Evolutionary conservation across 2,797 vertebrate genomes (phyloP).

Genomic region (Falco rusticolus): DNA sequence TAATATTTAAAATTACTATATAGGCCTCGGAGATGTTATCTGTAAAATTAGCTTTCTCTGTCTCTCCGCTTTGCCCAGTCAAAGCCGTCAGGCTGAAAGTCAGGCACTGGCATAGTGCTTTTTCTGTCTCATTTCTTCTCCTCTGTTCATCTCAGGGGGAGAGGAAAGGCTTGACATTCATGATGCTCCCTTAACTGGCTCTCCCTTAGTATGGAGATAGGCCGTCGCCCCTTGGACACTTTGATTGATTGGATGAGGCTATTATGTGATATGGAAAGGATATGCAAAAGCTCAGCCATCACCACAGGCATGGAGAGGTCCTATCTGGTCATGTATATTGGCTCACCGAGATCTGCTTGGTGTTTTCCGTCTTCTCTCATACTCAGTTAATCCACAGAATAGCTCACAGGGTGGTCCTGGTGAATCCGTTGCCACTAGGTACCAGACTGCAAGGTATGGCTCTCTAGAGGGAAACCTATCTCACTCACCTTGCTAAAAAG

Average conservation of each 20-base stretch:
- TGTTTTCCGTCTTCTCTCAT: not conserved
- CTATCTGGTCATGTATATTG: not conserved
- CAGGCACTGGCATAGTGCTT: not conserved
- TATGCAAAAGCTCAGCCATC: not conserved
- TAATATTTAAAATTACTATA: constrained; percentile 15
- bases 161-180: constrained; percentile 44
- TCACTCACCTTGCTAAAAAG: not conserved
- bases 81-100: constrained; percentile 31
- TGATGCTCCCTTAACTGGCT: constrained; percentile 39
- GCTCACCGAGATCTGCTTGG: not conserved
- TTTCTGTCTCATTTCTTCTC: constrained; percentile 42
- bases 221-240: constrained; percentile 5
- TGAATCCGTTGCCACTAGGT: not conserved
- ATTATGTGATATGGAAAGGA: not conserved
- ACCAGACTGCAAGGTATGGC: not conserved
- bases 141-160: constrained; percentile 1
- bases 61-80: constrained; percentile 32
- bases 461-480: not conserved
- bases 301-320: not conserved
- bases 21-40: constrained; percentile 51
- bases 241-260: constrained; percentile 26
- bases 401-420: not conserved
- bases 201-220: constrained; percentile 17
- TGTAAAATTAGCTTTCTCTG: constrained; percentile 42
- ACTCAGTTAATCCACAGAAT: not conserved